Percentiles rank a stretch among this genome's conserved stretches.
Evolutionary conservation across 2,797 vertebrate genomes (phyloP).

Genomic region (Oreochromis mossambicus): DNA sequence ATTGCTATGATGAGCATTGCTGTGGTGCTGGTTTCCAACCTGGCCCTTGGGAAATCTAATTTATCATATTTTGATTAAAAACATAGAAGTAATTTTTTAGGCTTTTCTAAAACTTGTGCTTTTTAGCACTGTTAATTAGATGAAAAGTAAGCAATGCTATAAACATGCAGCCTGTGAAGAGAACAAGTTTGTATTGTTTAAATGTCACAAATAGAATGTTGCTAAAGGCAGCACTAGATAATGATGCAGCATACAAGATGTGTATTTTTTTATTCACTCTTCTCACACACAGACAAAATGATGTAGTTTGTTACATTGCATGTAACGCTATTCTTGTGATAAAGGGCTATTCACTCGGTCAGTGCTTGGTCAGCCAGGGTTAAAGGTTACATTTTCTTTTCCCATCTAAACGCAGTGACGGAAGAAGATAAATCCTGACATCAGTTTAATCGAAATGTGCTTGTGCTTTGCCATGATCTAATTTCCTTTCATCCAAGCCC

Average conservation of each 20-base stretch:
- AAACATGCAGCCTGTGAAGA: background rate
- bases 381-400: constrained; percentile 24
- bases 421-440: constrained; percentile 52
- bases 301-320: background rate
- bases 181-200: background rate
- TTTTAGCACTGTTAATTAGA: background rate
- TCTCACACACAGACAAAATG: background rate
- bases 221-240: background rate
- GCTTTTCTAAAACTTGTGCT: background rate
- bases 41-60: accelerated
- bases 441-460: constrained; percentile 49
- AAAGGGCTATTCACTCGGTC: background rate
- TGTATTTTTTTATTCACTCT: background rate
- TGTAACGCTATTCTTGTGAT: background rate
- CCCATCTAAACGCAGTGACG: background rate
- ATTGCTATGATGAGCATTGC: background rate
- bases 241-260: background rate
- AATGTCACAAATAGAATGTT: background rate
- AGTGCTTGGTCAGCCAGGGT: background rate
- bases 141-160: background rate
- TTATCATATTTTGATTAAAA: background rate
- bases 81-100: background rate
- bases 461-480: constrained; percentile 50
- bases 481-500: constrained; percentile 46
- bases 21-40: background rate